Base-by-base conservation (phyloP, 1,140 invertebrate species). In the Trissolcus basalis region DNA sequence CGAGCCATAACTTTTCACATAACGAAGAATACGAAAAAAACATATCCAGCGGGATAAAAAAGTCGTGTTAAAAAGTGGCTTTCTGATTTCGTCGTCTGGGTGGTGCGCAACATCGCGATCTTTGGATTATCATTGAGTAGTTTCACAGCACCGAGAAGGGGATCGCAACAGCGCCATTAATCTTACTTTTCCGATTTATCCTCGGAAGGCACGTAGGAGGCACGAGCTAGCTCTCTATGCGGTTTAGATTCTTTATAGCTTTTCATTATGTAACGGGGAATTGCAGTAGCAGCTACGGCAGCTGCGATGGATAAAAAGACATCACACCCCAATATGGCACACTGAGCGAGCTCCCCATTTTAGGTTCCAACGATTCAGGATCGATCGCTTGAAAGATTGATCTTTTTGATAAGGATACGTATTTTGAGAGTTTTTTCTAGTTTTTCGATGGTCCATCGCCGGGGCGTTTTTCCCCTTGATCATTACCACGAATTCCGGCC, bases 171-270 rank as follows among this genome's bases (percentile, higher is more conserved):
- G 51, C 50, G 71, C 78, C 80, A 83, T 82, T 85, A 83, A 85
- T 85, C 83, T 83, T 82, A 78, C 81, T 81, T 81, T 80, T 72
- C 80, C 81, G 80, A 83, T 85, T 85, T 81, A 83, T 83, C 82
- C 79, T 73, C 60, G 75, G 76, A 75, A 83, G 80, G 72, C 64
- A 75, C 71, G 71, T 74, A 75, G 64, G 14, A 75, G n/a, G 72
- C 72, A 75, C 72, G 72, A 75, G 64, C 72, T 39, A 13, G 47
- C 56, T 74, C 78, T 79, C 78, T 76, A 79, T 81, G 81, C 78
- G 81, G 81, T 82, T 81, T 77, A 78, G 77, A 79, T 80, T 82
- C 81, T 82, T 81, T 81, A 81, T 80, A 80, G 80, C 80, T 79
- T 80, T 83, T 82, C 77, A 84, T 84, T 84, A 84, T 84, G 78